Evolutionary conservation across 2,888 invertebrate species (phyloP), one percentile per base, ranked within the genome.

Genomic region (Hypomecis atomaria): DNA sequence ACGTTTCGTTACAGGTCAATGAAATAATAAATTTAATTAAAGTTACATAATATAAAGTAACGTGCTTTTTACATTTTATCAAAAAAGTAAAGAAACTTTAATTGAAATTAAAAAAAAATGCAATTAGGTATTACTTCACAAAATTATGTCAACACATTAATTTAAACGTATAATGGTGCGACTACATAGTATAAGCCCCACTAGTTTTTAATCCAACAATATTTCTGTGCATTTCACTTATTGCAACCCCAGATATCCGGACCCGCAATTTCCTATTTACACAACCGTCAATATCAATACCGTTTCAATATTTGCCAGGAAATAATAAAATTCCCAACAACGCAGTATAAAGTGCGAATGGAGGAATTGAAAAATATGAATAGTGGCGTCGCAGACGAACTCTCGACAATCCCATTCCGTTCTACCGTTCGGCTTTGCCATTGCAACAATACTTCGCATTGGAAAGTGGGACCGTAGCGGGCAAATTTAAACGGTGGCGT

Each of bases 291-390:
- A 53, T 52, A 53, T 57, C 57, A 42, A 47, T 56, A 47, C 56
- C 47, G 40, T 47, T 63, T 44, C 63, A 63, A 63, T 59, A 59
- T 63, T 55, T 59, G 40, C 48, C 5, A 11, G 42, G 52, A 49
- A 64, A 59, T 64, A 64, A 56, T 64, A 64, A 52, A 65, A 59
- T 55, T 55, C 23, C 43, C 45, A 45, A n/a, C 47, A 45, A 45
- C 45, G 47, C 47, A 47, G 45, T 47, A 38, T 57, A 65, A 54
- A 62, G 61, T 56, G 61, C 33, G 60, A 61, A 67, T 67, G 64
- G 61, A 73, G 74, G 78, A 79, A 83, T 82, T 79, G 83, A 74
- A 82, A 81, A 81, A 80, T 82, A 75, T 78, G 77, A 77, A 78
- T 74, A 72, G 69, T 67, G 68, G 54, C 59, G 60, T 49, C 65